Evolutionary conservation across 2,113 vertebrate genomes (phyloP).

Genomic region (Corvus moneduloides): DNA sequence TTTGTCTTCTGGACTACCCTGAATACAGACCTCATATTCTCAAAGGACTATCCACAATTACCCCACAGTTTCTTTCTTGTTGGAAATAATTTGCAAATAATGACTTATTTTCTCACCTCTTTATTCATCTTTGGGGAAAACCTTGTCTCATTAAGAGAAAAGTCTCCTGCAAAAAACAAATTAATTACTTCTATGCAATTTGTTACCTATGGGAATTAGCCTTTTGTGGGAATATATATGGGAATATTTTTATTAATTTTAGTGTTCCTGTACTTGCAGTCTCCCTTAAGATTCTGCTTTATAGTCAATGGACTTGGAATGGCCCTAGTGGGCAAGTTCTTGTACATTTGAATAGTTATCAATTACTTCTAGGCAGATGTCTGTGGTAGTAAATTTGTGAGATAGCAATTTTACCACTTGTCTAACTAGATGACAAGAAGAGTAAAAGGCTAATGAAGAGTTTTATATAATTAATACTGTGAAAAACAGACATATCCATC

Average conservation of each 20-base stretch:
- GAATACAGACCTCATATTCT: not conserved
- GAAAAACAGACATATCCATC: not conserved
- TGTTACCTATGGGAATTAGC: not conserved
- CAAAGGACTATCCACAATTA: not conserved
- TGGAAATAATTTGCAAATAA: not conserved
- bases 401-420: not conserved
- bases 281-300: not conserved
- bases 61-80: not conserved
- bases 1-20: not conserved
- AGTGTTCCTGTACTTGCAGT: not conserved
- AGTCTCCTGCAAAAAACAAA: not conserved
- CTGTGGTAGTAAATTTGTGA: not conserved
- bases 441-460: not conserved
- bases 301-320: not conserved
- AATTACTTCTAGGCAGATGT: not conserved
- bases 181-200: not conserved
- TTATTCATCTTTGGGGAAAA: not conserved
- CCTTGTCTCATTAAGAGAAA: not conserved
- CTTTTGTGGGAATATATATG: accelerated
- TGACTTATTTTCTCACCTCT: not conserved
- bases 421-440: slow-evolving; percentile 28
- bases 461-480: not conserved
- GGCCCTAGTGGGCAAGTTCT: not conserved
- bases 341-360: not conserved
- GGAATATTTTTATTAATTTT: not conserved